Conservation (phyloP, 2,888 invertebrate species). For the Apodemia zela region DNA sequence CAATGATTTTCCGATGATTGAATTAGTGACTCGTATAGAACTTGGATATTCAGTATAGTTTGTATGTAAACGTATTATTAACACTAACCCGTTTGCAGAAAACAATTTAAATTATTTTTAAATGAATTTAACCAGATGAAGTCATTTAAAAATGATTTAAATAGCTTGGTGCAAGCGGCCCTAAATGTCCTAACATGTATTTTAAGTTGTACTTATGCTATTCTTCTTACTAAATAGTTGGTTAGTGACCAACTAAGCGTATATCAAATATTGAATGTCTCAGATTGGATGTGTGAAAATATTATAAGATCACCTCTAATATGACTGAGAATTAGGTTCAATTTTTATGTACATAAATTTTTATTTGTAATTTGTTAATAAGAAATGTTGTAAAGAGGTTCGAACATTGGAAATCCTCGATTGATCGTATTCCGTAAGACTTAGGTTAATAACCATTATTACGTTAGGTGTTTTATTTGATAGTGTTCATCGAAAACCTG, state of each 20-base stretch:
- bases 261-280: conserved; percentile 22
- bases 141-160: no score
- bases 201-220: conserved; percentile 5
- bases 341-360: conserved; percentile 67
- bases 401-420: conserved; percentile 37
- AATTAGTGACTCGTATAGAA: not conserved
- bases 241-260: conserved; percentile 17
- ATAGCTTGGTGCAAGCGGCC: no score
- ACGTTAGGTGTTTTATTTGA: conserved; percentile 18
- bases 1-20: not conserved
- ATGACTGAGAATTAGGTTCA: conserved; percentile 77
- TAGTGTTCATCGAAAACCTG: conserved; percentile 20
- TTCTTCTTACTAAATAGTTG: not conserved
- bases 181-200: not conserved
- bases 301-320: conserved; percentile 47
- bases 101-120: no score
- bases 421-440: conserved; percentile 39
- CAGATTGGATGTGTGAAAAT: conserved; percentile 29
- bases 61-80: conserved; percentile 4
- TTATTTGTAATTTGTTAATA: conserved; percentile 35
- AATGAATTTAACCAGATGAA: no score
- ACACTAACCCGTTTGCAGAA: not conserved
- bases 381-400: conserved; percentile 27
- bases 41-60: not conserved
- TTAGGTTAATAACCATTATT: conserved; percentile 33